A percentile compares a stretch with the other conserved stretches of the same genome.
Evolutionary conservation across 2,113 vertebrate genomes (phyloP).

Genomic region (Sorex araneus): DNA sequence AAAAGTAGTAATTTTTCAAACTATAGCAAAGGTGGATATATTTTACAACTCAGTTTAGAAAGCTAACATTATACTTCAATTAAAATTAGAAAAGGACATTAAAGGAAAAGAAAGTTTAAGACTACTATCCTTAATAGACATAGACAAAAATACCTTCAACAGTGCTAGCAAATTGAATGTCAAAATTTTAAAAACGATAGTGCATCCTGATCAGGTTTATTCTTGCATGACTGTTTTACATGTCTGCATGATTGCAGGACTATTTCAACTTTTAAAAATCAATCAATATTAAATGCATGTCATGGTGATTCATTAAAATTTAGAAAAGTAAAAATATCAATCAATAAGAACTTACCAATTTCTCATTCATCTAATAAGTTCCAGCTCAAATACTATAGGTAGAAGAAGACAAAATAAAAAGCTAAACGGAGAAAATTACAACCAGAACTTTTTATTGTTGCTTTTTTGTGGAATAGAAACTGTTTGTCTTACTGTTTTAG

Average conservation of each 20-base stretch:
- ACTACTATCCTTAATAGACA: background rate
- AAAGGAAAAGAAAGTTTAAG: background rate
- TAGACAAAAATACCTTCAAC: background rate
- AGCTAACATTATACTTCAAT: background rate
- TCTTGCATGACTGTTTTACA: too few species aligned
- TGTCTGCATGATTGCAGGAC: background rate
- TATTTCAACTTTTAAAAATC: background rate
- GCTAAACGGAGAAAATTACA: background rate
- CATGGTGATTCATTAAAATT: too few species aligned
- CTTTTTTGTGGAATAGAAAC: background rate
- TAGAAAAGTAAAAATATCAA: too few species aligned
- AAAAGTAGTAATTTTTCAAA: background rate
- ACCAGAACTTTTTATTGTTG: background rate
- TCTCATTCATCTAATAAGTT: too few species aligned
- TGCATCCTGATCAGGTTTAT: background rate
- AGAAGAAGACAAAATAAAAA: background rate
- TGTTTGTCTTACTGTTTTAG: too few species aligned
- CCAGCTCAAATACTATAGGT: background rate
- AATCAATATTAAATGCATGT: background rate
- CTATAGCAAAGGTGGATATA: background rate
- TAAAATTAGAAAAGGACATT: constrained; percentile 33
- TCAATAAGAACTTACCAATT: too few species aligned
- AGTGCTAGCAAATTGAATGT: background rate
- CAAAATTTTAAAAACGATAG: background rate
- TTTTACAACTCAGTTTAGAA: background rate